These are phyloP conservation scores for Eira barbara DNA, from an alignment of 2,113 vertebrate genomes.

Conservation along the genomic window DNA sequence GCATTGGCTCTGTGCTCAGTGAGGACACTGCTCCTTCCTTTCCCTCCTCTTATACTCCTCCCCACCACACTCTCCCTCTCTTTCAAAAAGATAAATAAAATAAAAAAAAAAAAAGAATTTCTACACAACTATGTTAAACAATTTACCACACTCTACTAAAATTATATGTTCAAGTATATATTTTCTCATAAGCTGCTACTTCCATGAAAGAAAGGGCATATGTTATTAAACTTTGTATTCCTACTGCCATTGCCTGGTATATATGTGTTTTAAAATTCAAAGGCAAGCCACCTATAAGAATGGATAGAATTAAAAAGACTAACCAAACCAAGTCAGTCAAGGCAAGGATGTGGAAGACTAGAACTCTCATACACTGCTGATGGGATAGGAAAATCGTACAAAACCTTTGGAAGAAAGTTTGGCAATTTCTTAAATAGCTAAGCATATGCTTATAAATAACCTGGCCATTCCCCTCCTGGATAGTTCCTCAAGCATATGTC, in stretches of 20 bases:
- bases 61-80: not conserved
- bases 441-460: not conserved
- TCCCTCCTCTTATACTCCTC: not conserved
- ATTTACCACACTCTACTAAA: not conserved
- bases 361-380: not conserved
- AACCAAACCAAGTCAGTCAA: not conserved
- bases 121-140: not conserved
- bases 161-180: not conserved
- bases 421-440: not conserved
- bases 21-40: not conserved
- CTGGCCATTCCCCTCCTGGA: not conserved
- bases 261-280: conserved; percentile 8
- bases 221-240: not conserved
- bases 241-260: not conserved
- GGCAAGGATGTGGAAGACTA: not conserved
- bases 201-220: not conserved
- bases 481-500: not conserved
- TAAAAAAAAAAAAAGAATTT: not conserved
- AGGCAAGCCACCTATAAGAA: not conserved
- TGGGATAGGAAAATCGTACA: not conserved
- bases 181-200: not conserved
- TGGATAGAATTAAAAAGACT: not conserved
- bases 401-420: not conserved
- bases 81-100: not conserved
- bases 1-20: not conserved